Evolutionary conservation across 2,888 invertebrate species (phyloP).

Genomic region (Physocephala rufipes): DNA sequence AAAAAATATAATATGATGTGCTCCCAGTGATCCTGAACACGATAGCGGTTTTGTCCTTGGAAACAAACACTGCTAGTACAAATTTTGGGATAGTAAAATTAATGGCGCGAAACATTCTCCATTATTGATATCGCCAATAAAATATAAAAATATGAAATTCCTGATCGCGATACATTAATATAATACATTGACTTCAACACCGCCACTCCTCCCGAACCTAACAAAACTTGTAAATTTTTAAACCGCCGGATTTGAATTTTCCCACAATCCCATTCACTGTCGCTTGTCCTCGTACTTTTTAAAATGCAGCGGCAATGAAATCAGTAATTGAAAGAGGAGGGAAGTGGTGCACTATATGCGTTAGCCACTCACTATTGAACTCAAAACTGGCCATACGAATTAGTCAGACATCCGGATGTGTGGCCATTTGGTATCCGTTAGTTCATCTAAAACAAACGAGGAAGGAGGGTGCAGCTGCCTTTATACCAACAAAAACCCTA

Average conservation of each 20-base stretch:
- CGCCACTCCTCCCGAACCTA: too few relatives aligned
- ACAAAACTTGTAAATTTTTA: slow-evolving; percentile 16
- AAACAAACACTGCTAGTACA: too few relatives aligned
- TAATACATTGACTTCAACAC: too few relatives aligned
- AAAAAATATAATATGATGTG: too few relatives aligned
- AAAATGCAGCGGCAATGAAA: too few relatives aligned
- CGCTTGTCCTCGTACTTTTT: background rate
- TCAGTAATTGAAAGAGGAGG: background rate
- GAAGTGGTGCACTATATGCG: background rate
- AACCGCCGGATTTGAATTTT: background rate
- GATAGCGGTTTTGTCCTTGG: too few relatives aligned
- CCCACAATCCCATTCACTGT: background rate
- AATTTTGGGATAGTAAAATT: slow-evolving; percentile 5
- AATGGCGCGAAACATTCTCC: slow-evolving; percentile 28
- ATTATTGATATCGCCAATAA: slow-evolving; percentile 11
- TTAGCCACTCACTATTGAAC: background rate
- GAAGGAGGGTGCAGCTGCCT: background rate
- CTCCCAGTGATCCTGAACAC: too few relatives aligned
- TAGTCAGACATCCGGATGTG: slow-evolving; percentile 40
- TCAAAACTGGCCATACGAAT: slow-evolving; percentile 34
- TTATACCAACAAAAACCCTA: too few relatives aligned
- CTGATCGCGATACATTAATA: too few relatives aligned
- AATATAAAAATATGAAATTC: background rate
- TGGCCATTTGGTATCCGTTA: slow-evolving; percentile 32
- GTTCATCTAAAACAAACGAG: background rate